Base-by-base conservation (phyloP, 2,113 vertebrate species). In the Bagarius yarrelli region DNA sequence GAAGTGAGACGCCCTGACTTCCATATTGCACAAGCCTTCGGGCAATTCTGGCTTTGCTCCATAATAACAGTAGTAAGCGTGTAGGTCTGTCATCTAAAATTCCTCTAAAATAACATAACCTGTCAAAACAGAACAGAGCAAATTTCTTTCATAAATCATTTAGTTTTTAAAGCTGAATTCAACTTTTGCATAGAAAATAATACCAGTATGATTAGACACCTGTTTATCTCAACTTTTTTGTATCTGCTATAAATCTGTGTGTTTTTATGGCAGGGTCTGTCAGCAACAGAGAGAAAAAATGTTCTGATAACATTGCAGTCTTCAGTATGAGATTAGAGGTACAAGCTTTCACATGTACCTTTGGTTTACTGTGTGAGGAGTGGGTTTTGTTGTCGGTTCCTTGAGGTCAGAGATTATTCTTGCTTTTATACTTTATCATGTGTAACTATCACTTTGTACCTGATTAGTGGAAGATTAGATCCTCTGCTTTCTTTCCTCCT, bases 241-340 rank as follows among this genome's bases (percentile, higher is more conserved):
- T 57, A 25, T 78, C 15, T 55, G 32, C 61, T 63, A 52, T 80
- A 79, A 87, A 87, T 77, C 36, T 77, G 63, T 16, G 23, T 12
- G 72, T 69, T 78, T 52, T 78, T 53, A 86, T 74, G 83, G 52
- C 80, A 23, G 27, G 18, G 8, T 36, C 3, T 76, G 85, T 47
- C 55, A 53, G 64, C n/a, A 57, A 52, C 82, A 55, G 85, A 81
- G 79, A 25, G 40, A 12, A 27, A 11, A 53, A 80, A 75, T 13
- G 63, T 82, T 76, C 52, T 75, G 44, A 77, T 57, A 60, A 84
- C 86, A 88, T 91, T 91, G 86, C 84, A 82, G 59, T 57, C 61
- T 74, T 82, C 61, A 12, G 32, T 63, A 34, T 36, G 40, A 57
- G 83, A 5, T 44, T 27, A 36, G 67, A 32, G 53, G 32, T 13